These are phyloP conservation scores for Tetanocera ferruginea DNA, from an alignment of 2,888 invertebrate species.

Conservation along the genomic window DNA sequence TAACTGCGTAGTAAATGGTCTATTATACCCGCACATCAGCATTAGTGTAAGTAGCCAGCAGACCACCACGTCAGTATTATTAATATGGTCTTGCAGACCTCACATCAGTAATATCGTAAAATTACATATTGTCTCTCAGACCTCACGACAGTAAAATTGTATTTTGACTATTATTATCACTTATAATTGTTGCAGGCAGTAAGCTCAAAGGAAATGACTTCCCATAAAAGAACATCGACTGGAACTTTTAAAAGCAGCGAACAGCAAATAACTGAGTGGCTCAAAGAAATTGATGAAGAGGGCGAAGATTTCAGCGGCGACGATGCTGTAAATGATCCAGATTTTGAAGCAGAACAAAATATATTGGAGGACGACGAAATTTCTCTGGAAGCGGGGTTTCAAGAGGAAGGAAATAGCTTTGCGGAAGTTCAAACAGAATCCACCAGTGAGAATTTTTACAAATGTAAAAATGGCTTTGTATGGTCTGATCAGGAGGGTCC, in stretches of 20 bases:
- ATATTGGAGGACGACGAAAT: constrained; percentile 35
- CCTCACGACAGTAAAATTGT: constrained; percentile 30
- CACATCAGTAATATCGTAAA: constrained; percentile 33
- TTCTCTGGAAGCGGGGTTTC: constrained; percentile 24
- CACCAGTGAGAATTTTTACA: constrained; percentile 21
- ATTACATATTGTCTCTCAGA: constrained; percentile 18
- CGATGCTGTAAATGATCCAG: constrained; percentile 15
- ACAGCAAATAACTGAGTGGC: constrained; percentile 33
- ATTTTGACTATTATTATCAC: too few relatives aligned
- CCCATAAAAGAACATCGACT: constrained; percentile 25
- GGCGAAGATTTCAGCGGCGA: constrained; percentile 16
- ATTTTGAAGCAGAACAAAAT: constrained; percentile 23
- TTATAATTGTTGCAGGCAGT: constrained; percentile 25
- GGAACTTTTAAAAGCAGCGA: constrained; percentile 40
- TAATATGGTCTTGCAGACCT: constrained; percentile 27
- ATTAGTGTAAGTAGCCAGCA: too few relatives aligned
- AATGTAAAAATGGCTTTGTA: constrained; percentile 39
- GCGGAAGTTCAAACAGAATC: constrained; percentile 34
- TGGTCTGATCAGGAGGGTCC: constrained; percentile 29
- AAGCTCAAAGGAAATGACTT: not conserved
- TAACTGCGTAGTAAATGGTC: constrained; percentile 3
- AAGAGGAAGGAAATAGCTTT: constrained; percentile 31
- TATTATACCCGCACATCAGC: constrained; percentile 27
- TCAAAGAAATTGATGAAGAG: constrained; percentile 35
- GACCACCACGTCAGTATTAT: constrained; percentile 28